These are phyloP conservation scores for Smithornis capensis DNA, from an alignment of 2,113 vertebrate species.

Conservation along the genomic window DNA sequence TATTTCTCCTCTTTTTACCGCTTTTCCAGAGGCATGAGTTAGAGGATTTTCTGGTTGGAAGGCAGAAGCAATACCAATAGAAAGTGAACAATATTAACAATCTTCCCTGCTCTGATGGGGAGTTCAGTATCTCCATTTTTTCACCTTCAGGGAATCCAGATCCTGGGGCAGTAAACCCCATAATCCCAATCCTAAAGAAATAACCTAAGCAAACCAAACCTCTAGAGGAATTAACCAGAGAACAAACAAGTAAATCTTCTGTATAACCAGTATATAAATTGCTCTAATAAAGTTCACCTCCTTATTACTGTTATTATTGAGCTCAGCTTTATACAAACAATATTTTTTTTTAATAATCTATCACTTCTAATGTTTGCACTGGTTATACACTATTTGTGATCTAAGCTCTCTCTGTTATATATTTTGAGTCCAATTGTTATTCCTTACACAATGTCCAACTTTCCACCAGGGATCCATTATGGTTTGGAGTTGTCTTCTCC, in stretches of 20 bases:
- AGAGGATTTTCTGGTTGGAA: background rate
- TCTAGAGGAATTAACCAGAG: background rate
- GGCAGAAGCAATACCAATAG: background rate
- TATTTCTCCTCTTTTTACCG: background rate
- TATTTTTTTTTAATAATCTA: background rate
- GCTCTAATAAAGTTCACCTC: background rate
- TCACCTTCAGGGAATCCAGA: background rate
- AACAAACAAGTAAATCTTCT: background rate
- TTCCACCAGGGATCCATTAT: conserved; percentile 28
- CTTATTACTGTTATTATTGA: background rate
- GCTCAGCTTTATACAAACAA: background rate
- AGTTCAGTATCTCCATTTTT: background rate
- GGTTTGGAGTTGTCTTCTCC: conserved; percentile 36
- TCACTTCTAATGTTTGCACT: background rate
- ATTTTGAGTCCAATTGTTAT: background rate
- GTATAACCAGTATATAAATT: background rate
- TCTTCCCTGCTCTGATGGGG: background rate
- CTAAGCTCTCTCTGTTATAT: background rate
- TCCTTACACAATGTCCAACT: background rate
- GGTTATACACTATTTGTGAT: background rate
- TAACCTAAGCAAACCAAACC: background rate
- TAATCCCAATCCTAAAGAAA: background rate
- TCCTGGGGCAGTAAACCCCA: background rate
- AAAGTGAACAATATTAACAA: background rate
- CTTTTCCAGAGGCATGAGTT: background rate